phyloP scores from a whole-genome alignment of 1,140 invertebrate genomes.

The Bacillus rossius region DNA sequence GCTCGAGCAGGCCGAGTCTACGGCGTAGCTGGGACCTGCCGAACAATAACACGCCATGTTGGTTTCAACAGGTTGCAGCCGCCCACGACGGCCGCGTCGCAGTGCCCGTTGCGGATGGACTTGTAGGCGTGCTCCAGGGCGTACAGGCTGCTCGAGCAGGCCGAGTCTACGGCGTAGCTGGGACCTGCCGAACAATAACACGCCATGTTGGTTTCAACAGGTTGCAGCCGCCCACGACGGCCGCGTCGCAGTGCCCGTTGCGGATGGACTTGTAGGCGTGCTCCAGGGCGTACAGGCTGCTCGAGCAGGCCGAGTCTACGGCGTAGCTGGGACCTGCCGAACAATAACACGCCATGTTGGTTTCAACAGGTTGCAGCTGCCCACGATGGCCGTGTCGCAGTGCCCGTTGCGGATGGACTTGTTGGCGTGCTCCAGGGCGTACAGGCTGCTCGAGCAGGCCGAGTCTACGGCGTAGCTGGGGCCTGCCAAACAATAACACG shows the following conservation, averaged over 20 bases:
- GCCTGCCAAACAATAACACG: slow-evolving; percentile 53
- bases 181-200: too few species aligned
- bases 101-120: slow-evolving; percentile 67
- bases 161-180: slow-evolving; percentile 79
- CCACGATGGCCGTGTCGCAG: slow-evolving; percentile 91
- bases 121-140: slow-evolving; percentile 79
- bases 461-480: slow-evolving; percentile 93
- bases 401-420: slow-evolving; percentile 73
- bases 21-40: slow-evolving; percentile 69
- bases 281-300: slow-evolving; percentile 80
- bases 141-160: slow-evolving; percentile 84
- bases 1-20: slow-evolving; percentile 90
- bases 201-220: too few species aligned
- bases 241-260: slow-evolving; percentile 82
- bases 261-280: slow-evolving; percentile 80
- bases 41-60: too few species aligned
- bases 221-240: slow-evolving; percentile 78
- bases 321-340: slow-evolving; percentile 79
- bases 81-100: slow-evolving; percentile 84
- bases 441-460: slow-evolving; percentile 89
- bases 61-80: slow-evolving; percentile 79
- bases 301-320: slow-evolving; percentile 94
- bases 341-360: too few species aligned
- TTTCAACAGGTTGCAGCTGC: slow-evolving; percentile 68
- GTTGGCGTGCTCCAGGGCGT: slow-evolving; percentile 83